phyloP scores from a whole-genome alignment of 2,888 invertebrate genomes.

The Argyresthia goedartella region DNA sequence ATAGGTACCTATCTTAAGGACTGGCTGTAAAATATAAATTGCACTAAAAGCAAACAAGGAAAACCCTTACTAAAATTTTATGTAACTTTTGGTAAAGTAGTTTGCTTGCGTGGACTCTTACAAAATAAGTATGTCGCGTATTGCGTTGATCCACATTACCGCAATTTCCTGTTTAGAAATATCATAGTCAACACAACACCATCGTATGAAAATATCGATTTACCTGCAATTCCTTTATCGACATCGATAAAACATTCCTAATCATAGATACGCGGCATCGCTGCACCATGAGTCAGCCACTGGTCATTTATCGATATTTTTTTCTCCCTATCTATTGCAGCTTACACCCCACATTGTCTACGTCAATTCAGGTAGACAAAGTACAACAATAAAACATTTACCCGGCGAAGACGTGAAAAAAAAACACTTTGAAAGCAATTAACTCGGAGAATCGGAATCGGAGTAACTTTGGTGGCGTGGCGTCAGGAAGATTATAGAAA shows the following conservation, averaged over 20 bases:
- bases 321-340: conserved; percentile 30
- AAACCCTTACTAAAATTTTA: too few species aligned
- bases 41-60: too few species aligned
- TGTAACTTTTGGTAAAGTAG: too few species aligned
- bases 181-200: neutral
- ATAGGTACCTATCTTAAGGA: too few species aligned
- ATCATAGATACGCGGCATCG: conserved; percentile 29
- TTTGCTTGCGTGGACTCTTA: too few species aligned
- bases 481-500: conserved; percentile 58
- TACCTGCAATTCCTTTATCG: conserved; percentile 1
- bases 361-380: conserved; percentile 57
- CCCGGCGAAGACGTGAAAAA: conserved; percentile 27
- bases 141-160: too few species aligned
- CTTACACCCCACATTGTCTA: conserved; percentile 31
- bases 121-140: too few species aligned
- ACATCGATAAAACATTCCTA: conserved; percentile 33
- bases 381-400: conserved; percentile 59
- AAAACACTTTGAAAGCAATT: conserved; percentile 59
- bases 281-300: conserved; percentile 35
- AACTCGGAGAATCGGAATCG: conserved; percentile 45
- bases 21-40: too few species aligned
- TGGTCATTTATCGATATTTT: conserved; percentile 33
- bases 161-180: too few species aligned
- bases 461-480: conserved; percentile 21
- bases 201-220: too few species aligned